A percentile compares a stretch with the other conserved stretches of the same genome.
Evolutionary conservation across 2,888 invertebrate genomes (phyloP).

Genomic region (Zaprionus obscuricornis): DNA sequence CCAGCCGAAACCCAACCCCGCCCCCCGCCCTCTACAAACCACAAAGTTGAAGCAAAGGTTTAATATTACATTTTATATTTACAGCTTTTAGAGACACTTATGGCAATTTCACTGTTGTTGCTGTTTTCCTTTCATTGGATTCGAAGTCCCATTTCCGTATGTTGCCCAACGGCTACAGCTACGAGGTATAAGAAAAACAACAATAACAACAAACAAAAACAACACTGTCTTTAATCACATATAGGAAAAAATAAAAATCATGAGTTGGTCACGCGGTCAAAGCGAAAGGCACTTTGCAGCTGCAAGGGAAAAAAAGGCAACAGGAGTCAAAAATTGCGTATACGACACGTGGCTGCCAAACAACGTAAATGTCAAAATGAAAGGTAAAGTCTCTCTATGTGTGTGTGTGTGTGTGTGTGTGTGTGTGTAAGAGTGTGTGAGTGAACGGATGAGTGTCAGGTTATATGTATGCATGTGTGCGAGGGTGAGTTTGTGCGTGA

Average conservation of each 20-base stretch:
- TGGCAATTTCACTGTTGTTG: too few relatives aligned
- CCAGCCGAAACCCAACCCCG: too few relatives aligned
- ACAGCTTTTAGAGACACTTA: too few relatives aligned
- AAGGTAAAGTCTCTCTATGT: constrained; percentile 10
- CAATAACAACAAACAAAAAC: too few relatives aligned
- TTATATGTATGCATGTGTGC: not conserved
- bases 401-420: not conserved
- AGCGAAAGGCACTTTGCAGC: constrained; percentile 2
- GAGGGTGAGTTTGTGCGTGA: not conserved
- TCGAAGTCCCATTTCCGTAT: too few relatives aligned
- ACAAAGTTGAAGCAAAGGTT: too few relatives aligned
- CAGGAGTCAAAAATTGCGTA: constrained; percentile 57
- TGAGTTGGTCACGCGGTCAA: constrained; percentile 32
- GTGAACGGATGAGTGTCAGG: constrained; percentile 46
- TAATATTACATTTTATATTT: too few relatives aligned
- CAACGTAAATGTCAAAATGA: constrained; percentile 49
- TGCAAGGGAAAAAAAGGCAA: constrained; percentile 19
- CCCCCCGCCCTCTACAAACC: too few relatives aligned
- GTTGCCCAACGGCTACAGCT: too few relatives aligned
- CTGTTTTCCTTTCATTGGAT: too few relatives aligned
- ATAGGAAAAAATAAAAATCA: constrained; percentile 14
- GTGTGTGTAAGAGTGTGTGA: constrained; percentile 18
- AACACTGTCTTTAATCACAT: too few relatives aligned
- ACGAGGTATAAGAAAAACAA: too few relatives aligned
- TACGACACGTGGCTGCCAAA: constrained; percentile 50